phyloP scores from a whole-genome alignment of 2,113 vertebrate species.

The Parotia lawesii region DNA sequence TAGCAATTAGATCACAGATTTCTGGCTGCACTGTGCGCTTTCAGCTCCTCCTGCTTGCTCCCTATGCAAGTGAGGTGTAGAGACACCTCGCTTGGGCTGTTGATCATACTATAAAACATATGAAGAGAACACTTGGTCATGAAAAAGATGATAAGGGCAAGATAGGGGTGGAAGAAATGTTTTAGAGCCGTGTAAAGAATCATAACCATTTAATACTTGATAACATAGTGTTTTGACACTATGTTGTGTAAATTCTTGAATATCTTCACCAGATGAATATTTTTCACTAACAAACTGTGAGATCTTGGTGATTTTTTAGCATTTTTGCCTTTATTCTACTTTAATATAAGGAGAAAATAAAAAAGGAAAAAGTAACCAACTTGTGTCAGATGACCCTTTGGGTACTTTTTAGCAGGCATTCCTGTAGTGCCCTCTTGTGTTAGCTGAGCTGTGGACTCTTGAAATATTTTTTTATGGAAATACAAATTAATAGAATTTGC shows the following conservation, averaged over 20 bases:
- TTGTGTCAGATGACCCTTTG: not conserved
- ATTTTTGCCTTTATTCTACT: not conserved
- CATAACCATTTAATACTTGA: not conserved
- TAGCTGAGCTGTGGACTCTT: not conserved
- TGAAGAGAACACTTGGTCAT: not conserved
- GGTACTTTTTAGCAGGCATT: not conserved
- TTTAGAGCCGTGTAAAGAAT: not conserved
- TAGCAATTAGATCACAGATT: not conserved
- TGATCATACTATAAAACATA: not conserved
- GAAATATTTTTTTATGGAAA: not conserved
- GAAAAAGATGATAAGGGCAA: not conserved
- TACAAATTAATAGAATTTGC: not conserved
- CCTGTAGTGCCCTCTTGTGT: constrained; percentile 29
- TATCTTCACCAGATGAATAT: not conserved
- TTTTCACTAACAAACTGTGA: not conserved
- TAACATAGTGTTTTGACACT: not conserved
- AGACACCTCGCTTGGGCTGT: not conserved
- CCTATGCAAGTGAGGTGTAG: not conserved
- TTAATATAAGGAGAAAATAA: not conserved
- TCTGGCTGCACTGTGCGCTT: not conserved
- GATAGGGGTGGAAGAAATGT: not conserved
- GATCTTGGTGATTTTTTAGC: not conserved
- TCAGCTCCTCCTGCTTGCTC: not conserved
- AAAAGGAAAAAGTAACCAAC: not conserved
- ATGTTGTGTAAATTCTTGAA: not conserved